Evolutionary conservation across 2,888 invertebrate species (phyloP).

Genomic region (Diloba caeruleocephala): DNA sequence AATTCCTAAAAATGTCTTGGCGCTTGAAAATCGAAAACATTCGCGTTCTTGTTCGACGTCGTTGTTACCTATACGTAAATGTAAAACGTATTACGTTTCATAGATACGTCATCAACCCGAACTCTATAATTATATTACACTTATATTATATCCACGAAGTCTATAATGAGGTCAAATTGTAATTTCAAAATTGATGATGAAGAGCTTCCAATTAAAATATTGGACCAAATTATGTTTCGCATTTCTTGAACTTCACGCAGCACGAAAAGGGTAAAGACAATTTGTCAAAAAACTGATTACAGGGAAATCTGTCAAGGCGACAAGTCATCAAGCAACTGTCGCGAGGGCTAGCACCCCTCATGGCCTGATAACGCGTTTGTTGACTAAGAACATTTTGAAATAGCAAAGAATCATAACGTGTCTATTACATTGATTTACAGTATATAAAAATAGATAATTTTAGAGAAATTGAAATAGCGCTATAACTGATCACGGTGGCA

Average conservation of each 20-base stretch:
- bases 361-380: conserved; percentile 37
- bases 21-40: neutral
- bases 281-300: conserved; percentile 76
- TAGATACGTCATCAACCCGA: too few relatives aligned
- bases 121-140: neutral
- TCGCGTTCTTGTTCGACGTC: too few relatives aligned
- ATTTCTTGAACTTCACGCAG: conserved; percentile 33
- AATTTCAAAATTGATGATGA: conserved; percentile 38
- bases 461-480: conserved; percentile 22
- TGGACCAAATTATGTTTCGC: conserved; percentile 36
- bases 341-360: conserved; percentile 35
- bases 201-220: conserved; percentile 42
- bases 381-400: conserved; percentile 38
- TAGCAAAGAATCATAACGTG: too few relatives aligned
- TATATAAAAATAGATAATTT: conserved; percentile 29
- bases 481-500: too few relatives aligned
- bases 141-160: neutral
- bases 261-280: conserved; percentile 53
- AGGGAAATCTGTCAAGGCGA: conserved; percentile 70
- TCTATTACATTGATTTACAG: too few relatives aligned
- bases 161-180: conserved; percentile 17
- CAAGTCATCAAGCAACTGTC: conserved; percentile 64
- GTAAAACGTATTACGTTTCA: neutral
- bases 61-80: too few relatives aligned
- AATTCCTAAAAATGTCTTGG: conserved; percentile 9